Percentiles rank a stretch among this genome's conserved stretches.
Evolutionary conservation across 2,888 invertebrate genomes (phyloP).

Genomic region (Morpho helenor): DNA sequence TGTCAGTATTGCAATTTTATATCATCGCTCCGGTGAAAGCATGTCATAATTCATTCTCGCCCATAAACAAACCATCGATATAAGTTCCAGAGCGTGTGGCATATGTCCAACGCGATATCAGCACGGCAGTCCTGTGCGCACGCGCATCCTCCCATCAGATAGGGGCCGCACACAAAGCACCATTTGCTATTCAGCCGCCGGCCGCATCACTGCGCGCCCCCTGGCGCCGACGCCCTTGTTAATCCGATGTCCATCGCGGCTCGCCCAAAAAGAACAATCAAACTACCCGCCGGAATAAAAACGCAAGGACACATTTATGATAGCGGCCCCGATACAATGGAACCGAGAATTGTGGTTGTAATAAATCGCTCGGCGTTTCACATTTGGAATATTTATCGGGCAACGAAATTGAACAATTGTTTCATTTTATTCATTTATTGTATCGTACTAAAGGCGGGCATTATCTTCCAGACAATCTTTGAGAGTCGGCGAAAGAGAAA

Average conservation of each 20-base stretch:
- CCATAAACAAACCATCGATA: background rate
- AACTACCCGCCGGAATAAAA: slow-evolving; percentile 40
- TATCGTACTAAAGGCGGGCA: too few species aligned
- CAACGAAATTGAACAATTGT: background rate
- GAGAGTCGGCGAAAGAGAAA: background rate
- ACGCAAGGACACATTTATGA: slow-evolving; percentile 42
- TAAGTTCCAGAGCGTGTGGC: slow-evolving; percentile 15
- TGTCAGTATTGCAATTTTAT: too few species aligned
- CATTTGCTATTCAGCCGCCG: slow-evolving; percentile 61
- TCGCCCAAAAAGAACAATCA: slow-evolving; percentile 44
- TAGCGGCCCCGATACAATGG: slow-evolving; percentile 50
- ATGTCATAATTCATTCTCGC: too few species aligned
- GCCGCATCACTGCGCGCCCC: slow-evolving; percentile 52
- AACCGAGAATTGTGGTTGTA: slow-evolving; percentile 21
- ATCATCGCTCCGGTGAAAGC: too few species aligned
- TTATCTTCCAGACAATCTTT: too few species aligned
- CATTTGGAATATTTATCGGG: slow-evolving; percentile 5
- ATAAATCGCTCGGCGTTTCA: slow-evolving; percentile 16
- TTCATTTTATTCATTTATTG: background rate
- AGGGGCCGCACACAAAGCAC: slow-evolving; percentile 48
- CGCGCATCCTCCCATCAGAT: slow-evolving; percentile 43
- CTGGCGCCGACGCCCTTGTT: slow-evolving; percentile 70
- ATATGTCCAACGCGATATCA: slow-evolving; percentile 14
- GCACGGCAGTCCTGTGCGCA: slow-evolving; percentile 10
- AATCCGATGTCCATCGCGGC: slow-evolving; percentile 65